Conservation (phyloP, 2,797 vertebrate genomes). For the Malacoctenus gilli region DNA sequence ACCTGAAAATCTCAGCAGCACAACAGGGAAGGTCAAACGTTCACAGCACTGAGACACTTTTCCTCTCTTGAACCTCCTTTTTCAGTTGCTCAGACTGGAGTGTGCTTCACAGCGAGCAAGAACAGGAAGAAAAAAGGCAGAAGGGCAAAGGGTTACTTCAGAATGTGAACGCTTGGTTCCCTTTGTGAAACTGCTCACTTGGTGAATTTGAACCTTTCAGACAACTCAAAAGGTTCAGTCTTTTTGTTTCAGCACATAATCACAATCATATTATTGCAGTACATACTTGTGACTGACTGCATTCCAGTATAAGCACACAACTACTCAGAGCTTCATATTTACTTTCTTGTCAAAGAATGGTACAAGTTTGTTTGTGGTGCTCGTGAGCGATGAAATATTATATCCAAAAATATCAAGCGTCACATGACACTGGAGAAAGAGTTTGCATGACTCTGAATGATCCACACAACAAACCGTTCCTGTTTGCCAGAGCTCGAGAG, state of each 20-base stretch:
- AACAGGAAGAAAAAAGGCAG: neutral
- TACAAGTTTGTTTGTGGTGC: neutral
- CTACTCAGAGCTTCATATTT: too few relatives aligned
- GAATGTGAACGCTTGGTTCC: neutral
- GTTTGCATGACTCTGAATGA: neutral
- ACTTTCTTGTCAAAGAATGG: too few relatives aligned
- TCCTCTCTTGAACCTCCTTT: conserved; percentile 18
- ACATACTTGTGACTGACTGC: neutral
- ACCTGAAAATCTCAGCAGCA: neutral
- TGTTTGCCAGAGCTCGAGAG: too few relatives aligned
- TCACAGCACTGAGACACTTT: conserved; percentile 16
- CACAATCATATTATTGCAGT: neutral
- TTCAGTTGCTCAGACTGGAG: conserved; percentile 10
- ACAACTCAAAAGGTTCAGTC: conserved; percentile 8
- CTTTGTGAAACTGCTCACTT: conserved; percentile 10
- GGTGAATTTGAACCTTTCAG: conserved; percentile 5
- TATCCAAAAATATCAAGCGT: neutral
- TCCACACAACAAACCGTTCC: neutral
- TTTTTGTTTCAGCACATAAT: conserved; percentile 4
- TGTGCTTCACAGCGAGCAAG: conserved; percentile 10
- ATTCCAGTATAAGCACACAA: too few relatives aligned
- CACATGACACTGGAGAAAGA: neutral
- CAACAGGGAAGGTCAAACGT: conserved; percentile 33
- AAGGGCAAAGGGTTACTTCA: conserved; percentile 3
- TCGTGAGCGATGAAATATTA: neutral